A percentile compares a stretch with the other conserved stretches of the same genome.
phyloP scores from a whole-genome alignment of 2,113 vertebrate species.

The Meleagris gallopavo region DNA sequence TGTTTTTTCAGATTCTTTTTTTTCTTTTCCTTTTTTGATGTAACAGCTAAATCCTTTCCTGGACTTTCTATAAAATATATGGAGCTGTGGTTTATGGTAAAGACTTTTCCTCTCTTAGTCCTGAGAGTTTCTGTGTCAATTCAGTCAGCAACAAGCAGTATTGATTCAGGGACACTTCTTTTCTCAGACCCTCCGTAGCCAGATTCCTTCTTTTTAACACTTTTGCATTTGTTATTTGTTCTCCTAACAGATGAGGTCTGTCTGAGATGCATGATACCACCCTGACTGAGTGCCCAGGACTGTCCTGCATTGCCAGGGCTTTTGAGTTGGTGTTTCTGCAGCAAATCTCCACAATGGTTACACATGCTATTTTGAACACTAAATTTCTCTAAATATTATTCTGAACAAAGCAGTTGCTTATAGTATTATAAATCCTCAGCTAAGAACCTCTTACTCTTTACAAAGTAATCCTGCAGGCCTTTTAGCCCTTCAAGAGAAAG shows the following conservation, averaged over 20 bases:
- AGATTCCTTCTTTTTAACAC: not conserved
- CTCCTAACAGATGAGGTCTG: not conserved
- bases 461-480: not conserved
- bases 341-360: not conserved
- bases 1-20: not conserved
- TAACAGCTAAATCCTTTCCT: not conserved
- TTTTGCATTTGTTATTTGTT: not conserved
- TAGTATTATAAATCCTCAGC: not conserved
- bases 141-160: not conserved
- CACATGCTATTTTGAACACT: not conserved
- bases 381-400: not conserved
- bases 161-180: rapidly evolving
- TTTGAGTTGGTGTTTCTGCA: not conserved
- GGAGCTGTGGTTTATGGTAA: not conserved
- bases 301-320: not conserved
- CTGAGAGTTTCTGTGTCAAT: not conserved
- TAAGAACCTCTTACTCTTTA: not conserved
- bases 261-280: not conserved
- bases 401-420: not conserved
- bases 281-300: not conserved
- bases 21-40: not conserved
- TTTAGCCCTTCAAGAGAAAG: not conserved
- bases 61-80: not conserved
- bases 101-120: not conserved
- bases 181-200: not conserved